Conservation (phyloP, 2,797 vertebrate species). For the Melanotaenia trifasciata region DNA sequence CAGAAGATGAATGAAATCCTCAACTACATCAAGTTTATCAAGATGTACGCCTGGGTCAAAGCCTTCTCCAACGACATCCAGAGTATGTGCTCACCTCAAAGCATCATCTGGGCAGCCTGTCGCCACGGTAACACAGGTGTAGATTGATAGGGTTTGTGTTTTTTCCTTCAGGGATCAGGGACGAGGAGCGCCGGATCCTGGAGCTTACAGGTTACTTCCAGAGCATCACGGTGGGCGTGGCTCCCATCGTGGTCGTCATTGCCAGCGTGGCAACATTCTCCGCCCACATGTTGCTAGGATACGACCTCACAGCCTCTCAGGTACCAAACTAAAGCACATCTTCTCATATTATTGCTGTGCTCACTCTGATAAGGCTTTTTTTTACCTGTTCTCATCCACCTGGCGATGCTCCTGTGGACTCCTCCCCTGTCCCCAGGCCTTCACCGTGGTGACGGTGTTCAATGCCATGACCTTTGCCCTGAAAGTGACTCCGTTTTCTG, state of each 20-base stretch:
- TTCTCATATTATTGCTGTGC: not conserved
- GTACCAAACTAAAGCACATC: constrained; percentile 64
- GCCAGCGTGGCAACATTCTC: constrained; percentile 94
- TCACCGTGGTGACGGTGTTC: constrained; percentile 95
- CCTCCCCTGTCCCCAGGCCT: constrained; percentile 82
- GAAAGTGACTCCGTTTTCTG: constrained; percentile 94
- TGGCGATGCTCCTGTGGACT: not conserved
- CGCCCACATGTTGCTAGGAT: constrained; percentile 92
- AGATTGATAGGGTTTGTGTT: not conserved
- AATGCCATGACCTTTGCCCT: constrained; percentile 96
- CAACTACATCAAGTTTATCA: constrained; percentile 94
- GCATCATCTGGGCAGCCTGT: not conserved
- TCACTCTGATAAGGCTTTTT: too few relatives aligned
- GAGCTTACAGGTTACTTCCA: constrained; percentile 92
- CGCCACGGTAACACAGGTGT: not conserved
- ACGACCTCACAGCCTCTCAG: constrained; percentile 92
- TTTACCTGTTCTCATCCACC: not conserved
- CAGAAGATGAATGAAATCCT: constrained; percentile 97
- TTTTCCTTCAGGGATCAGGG: constrained; percentile 85
- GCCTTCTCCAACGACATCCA: constrained; percentile 90
- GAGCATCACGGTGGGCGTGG: constrained; percentile 93
- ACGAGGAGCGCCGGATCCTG: constrained; percentile 88
- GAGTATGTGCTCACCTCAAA: constrained; percentile 81
- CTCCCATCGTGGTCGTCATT: constrained; percentile 93
- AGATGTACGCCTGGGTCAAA: constrained; percentile 97